Evolutionary conservation across 2,797 vertebrate species (phyloP), one percentile per base, ranked within the genome.

Genomic region (Botia kubotai): DNA sequence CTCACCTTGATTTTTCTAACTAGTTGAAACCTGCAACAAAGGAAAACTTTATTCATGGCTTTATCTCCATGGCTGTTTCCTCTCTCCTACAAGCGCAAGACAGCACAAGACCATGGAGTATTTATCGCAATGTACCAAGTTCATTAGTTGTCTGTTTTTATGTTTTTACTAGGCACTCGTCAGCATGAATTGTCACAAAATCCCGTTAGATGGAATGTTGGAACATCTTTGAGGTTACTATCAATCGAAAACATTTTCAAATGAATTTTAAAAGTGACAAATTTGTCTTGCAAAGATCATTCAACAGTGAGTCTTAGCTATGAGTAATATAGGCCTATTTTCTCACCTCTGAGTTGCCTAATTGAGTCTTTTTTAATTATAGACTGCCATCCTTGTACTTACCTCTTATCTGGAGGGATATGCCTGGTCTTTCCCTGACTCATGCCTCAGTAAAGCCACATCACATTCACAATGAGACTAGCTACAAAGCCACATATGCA

Each of bases 341-440:
- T 89, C 87, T 83, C 90, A 90, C 87, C 89, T 91, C 89, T 91
- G 86, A 91, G 90, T 74, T 92, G 91, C 92, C 92, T 94, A 93
- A 94, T 94, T 91, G 89, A 93, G 91, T 91, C 92, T 90, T 83
- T 60, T 86, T 90, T 94, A 95, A 94, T 94, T 93, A 95, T 91
- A 94, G 92, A 85, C 88, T 5, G 33, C 33, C 91, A 93, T 82
- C 72, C 19, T 68, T 52, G 84, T 91, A 88, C 92, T 90, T 93
- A 92, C 90, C 89, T 91, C 89, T 92, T 90, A 93, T 88, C 87
- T 91, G 89, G 87, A 77, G 88, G 86, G 90, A 93, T 92, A 92
- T 93, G 91, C 89, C 88, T 91, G 90, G 93, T 92, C 91, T 90
- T 68, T 84, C 87, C 87, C 33, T 94, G 92, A 94, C 85, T 94